Base-by-base conservation (phyloP, 2,113 vertebrate genomes). In the Paradisaea rubra region DNA sequence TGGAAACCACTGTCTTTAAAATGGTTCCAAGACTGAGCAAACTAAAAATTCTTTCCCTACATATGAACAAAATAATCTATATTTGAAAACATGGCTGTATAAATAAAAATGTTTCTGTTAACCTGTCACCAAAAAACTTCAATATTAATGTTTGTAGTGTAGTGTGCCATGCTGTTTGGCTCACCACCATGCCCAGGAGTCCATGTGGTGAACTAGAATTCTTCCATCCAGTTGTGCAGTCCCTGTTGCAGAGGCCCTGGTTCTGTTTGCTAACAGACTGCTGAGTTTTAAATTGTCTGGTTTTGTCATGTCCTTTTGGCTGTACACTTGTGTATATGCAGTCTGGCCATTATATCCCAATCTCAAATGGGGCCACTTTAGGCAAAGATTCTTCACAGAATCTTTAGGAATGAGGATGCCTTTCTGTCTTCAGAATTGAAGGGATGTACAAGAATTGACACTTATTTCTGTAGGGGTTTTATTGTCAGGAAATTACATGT, bases 261-360 rank as follows among this genome's bases (percentile, higher is more conserved):
- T 78, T 88, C 39, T 57, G 41, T 79, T 74, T 81, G 25, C 49
- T 47, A 14, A 8, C 44, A 78, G 44, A 16, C 27, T 65, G 6
- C 41, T 56, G 44, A 56, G 18, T 19, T 84, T 63, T 78, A n/a
- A 66, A n/a, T 82, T 56, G 13, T 41, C 21, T 69, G 25, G 0
- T 42, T 74, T 50, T 61, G 19, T 20, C 3, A 1, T 31, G 25
- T 56, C 22, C 7, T 85, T 82, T 65, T 95, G 71, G 27, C 47
- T 72, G 25, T 30, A 15, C 31, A 1, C 1, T 0, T 23, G 49
- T 57, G 0, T 18, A 6, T 6, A 37, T 80, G 33, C 60, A 66
- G 50, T 23, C 13, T 66, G 63, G 37, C 13, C 10, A 1, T 69
- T 42, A 8, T 10, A 60, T 39, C 44, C 35, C 33, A 53, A 35